Evolutionary conservation across 2,113 vertebrate genomes (phyloP).

Genomic region (Numida meleagris): DNA sequence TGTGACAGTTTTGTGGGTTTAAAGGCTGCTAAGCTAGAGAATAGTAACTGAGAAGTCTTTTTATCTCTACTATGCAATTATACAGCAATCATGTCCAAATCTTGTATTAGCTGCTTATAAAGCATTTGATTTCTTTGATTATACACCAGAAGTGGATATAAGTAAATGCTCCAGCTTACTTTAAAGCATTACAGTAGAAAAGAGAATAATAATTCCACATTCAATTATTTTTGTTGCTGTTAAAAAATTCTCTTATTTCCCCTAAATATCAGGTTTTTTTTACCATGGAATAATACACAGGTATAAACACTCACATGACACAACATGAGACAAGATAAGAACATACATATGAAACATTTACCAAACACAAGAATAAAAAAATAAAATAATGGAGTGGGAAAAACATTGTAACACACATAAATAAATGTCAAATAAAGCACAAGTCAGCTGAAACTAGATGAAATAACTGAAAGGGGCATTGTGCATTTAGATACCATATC

Average conservation of each 20-base stretch:
- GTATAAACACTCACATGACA: constrained; percentile 18
- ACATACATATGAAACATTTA: constrained; percentile 36
- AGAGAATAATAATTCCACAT: constrained; percentile 11
- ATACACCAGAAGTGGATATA: neutral
- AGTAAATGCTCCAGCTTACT: constrained; percentile 15
- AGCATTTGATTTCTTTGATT: neutral
- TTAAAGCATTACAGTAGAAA: constrained; percentile 37
- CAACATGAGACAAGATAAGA: constrained; percentile 49
- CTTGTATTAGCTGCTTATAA: constrained; percentile 5
- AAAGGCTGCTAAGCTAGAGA: constrained; percentile 19
- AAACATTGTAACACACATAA: neutral
- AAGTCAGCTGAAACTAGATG: neutral
- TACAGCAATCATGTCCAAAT: neutral
- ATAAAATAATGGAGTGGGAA: neutral
- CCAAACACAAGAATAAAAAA: constrained; percentile 1
- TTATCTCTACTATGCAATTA: neutral
- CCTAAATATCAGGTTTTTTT: constrained; percentile 46
- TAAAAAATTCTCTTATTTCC: neutral
- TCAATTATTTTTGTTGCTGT: neutral
- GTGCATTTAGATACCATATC: neutral
- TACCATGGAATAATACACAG: constrained; percentile 28
- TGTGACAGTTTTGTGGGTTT: constrained; percentile 7
- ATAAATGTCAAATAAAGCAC: neutral
- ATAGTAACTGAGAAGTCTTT: neutral
- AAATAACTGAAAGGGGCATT: neutral